phyloP scores from a whole-genome alignment of 2,113 vertebrate species.

The Felis catus region F.catus_Fca126_mat1.0 CM031413.1:59282001-59282500 shows the following conservation, averaged over 20 bases:
- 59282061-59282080: neutral
- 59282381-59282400: neutral
- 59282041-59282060: neutral
- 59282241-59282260: neutral
- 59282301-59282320: neutral
- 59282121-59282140: neutral
- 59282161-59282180: neutral
- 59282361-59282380: neutral
- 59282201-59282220: neutral
- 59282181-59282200: neutral
- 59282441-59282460: neutral
- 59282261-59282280: neutral
- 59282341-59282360: neutral
- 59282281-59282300: neutral
- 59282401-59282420: neutral
- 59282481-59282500: neutral
- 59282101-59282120: neutral
- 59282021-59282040: neutral
- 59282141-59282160: neutral
- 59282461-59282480: neutral
- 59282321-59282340: neutral
- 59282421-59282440: neutral
- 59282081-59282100: neutral
- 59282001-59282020: neutral
- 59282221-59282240: neutral